Percentiles rank a stretch among this genome's conserved stretches.
phyloP scores from a whole-genome alignment of 2,888 invertebrate species.

The Chrysolina americana region DNA sequence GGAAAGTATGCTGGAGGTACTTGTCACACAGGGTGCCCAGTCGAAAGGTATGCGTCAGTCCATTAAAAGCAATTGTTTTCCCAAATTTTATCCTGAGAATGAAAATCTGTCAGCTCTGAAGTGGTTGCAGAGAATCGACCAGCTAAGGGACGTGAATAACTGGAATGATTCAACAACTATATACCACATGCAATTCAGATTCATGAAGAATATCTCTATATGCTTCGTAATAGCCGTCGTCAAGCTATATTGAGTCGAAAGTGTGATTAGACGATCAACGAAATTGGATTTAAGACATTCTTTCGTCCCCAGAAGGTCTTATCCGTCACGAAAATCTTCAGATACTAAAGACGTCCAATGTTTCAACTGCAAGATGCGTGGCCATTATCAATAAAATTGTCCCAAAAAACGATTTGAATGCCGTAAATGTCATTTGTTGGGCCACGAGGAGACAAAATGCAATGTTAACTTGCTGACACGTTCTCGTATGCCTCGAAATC shows the following conservation, averaged over 20 bases:
- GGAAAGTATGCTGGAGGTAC: too few relatives aligned
- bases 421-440: too few relatives aligned
- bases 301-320: too few relatives aligned
- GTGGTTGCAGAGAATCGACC: slow-evolving; percentile 53
- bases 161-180: slow-evolving; percentile 49
- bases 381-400: too few relatives aligned
- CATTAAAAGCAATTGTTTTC: too few relatives aligned
- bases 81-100: too few relatives aligned
- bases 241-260: too few relatives aligned
- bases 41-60: not conserved
- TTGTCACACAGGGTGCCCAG: not conserved
- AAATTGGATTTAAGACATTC: slow-evolving; percentile 26
- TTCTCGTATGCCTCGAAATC: not conserved
- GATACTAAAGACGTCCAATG: too few relatives aligned
- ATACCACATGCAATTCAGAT: slow-evolving; percentile 48
- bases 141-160: slow-evolving; percentile 45
- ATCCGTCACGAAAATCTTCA: too few relatives aligned
- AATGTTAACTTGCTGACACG: not conserved
- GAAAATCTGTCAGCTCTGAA: too few relatives aligned
- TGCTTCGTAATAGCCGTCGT: slow-evolving; percentile 24
- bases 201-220: slow-evolving; percentile 39
- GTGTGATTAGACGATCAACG: not conserved
- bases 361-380: slow-evolving; percentile 40
- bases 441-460: slow-evolving; percentile 29
- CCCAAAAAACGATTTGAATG: slow-evolving; percentile 38